phyloP scores from a whole-genome alignment of 1,140 invertebrate species.

The Arion vulgaris region DNA sequence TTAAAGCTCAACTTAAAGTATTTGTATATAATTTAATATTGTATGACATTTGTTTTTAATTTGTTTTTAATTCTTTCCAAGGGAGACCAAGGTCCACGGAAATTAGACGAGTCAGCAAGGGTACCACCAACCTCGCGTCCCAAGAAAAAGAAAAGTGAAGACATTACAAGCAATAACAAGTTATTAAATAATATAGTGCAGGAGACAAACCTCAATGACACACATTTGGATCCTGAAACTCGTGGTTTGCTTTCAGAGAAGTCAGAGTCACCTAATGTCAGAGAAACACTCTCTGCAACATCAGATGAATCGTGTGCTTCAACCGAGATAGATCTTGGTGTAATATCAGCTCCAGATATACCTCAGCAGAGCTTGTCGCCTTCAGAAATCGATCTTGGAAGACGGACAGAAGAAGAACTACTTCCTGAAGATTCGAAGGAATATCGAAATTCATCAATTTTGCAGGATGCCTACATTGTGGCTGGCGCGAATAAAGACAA shows the following conservation, averaged over 20 bases:
- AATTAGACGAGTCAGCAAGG: not conserved
- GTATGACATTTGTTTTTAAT: too few relatives aligned
- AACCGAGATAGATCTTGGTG: not conserved
- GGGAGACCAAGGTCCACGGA: slow-evolving; percentile 14
- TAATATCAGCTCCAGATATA: not conserved
- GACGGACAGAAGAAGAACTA: not conserved
- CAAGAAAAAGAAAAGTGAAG: not conserved
- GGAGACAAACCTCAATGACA: not conserved
- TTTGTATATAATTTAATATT: too few relatives aligned
- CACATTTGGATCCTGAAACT: not conserved
- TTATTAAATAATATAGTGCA: not conserved
- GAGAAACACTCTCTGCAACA: not conserved
- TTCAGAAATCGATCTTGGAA: not conserved
- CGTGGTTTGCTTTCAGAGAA: not conserved
- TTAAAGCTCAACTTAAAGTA: too few relatives aligned
- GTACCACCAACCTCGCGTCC: not conserved
- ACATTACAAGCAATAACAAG: not conserved
- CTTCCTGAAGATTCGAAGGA: not conserved
- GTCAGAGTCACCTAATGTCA: not conserved
- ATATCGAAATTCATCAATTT: not conserved
- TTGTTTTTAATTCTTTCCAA: not conserved
- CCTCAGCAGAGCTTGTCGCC: not conserved
- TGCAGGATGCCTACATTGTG: not conserved
- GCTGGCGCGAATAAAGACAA: not conserved
- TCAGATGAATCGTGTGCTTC: not conserved